A percentile compares a stretch with the other conserved stretches of the same genome.
These are phyloP conservation scores for Rhinella marina DNA, from an alignment of 2,797 vertebrate species.

Conservation along the genomic window DNA sequence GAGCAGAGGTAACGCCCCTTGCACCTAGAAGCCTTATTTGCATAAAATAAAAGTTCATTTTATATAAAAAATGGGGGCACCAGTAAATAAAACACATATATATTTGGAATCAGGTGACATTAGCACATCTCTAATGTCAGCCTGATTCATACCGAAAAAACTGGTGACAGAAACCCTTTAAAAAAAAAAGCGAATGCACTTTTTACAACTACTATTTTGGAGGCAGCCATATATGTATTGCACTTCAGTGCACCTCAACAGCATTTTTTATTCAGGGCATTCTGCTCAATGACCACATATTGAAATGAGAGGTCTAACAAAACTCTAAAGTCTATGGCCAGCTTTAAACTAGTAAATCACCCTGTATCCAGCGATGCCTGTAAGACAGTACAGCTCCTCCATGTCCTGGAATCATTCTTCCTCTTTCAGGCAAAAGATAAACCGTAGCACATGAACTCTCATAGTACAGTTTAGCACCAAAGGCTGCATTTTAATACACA, in stretches of 20 bases:
- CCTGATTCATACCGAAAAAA: too few relatives aligned
- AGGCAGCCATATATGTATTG: neutral
- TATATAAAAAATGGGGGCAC: too few relatives aligned
- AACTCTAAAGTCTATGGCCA: neutral
- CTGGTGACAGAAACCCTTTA: too few relatives aligned
- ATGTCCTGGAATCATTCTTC: slow-evolving; percentile 35
- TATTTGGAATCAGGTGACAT: too few relatives aligned
- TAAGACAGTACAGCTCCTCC: slow-evolving; percentile 31
- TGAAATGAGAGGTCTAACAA: neutral
- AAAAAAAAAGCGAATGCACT: neutral
- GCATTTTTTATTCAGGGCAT: neutral
- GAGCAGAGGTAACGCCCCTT: too few relatives aligned
- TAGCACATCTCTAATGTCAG: too few relatives aligned
- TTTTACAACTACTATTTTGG: neutral
- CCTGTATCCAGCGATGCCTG: slow-evolving; percentile 55
- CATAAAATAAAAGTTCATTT: too few relatives aligned
- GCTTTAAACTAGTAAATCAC: slow-evolving; percentile 30
- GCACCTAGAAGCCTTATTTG: too few relatives aligned
- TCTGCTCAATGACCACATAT: neutral
- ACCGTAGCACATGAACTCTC: slow-evolving; percentile 25
- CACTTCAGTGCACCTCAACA: neutral
- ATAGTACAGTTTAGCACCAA: slow-evolving; percentile 57
- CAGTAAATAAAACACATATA: too few relatives aligned
- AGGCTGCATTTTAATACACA: slow-evolving; percentile 42
- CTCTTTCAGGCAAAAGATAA: slow-evolving; percentile 35